Evolutionary conservation across 2,113 vertebrate genomes (phyloP).

Genomic region (Cyrtonyx montezumae): DNA sequence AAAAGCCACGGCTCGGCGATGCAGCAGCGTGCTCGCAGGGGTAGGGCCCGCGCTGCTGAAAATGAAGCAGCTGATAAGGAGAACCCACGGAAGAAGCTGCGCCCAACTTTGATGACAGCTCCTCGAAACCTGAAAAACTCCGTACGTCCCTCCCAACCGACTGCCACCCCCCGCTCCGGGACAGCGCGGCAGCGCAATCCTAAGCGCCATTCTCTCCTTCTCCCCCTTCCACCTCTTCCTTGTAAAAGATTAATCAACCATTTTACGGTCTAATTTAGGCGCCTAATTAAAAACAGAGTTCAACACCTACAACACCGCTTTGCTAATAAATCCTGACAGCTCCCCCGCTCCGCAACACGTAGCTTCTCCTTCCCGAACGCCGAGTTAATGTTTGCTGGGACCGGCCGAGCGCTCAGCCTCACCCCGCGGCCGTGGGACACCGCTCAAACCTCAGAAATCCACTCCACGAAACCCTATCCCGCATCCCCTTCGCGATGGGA

Average conservation of each 20-base stretch:
- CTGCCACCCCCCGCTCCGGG: slow-evolving; percentile 33
- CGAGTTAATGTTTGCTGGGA: not conserved
- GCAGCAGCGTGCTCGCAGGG: accelerated
- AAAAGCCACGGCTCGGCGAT: accelerated
- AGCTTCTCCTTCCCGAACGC: slow-evolving; percentile 55
- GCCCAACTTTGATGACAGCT: not conserved
- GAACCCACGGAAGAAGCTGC: slow-evolving; percentile 9
- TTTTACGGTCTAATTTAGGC: slow-evolving; percentile 83
- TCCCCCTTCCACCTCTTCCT: slow-evolving; percentile 62
- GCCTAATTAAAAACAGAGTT: slow-evolving; percentile 83
- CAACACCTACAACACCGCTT: slow-evolving; percentile 71
- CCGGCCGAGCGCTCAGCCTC: not conserved
- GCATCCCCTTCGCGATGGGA: not conserved
- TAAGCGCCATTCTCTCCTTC: slow-evolving; percentile 59
- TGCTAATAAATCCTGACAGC: slow-evolving; percentile 78
- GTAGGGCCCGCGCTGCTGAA: not conserved
- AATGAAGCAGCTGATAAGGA: not conserved
- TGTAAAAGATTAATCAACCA: slow-evolving; percentile 85
- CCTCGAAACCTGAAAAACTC: slow-evolving; percentile 51
- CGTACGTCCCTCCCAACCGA: not conserved
- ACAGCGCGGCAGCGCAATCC: slow-evolving; percentile 72
- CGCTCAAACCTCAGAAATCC: not conserved
- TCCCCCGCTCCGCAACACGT: slow-evolving; percentile 18
- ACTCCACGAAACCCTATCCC: slow-evolving; percentile 42
- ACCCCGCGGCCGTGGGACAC: not conserved